These are phyloP conservation scores for Linnaemya vulpina DNA, from an alignment of 2,888 invertebrate genomes.

Conservation along the genomic window DNA sequence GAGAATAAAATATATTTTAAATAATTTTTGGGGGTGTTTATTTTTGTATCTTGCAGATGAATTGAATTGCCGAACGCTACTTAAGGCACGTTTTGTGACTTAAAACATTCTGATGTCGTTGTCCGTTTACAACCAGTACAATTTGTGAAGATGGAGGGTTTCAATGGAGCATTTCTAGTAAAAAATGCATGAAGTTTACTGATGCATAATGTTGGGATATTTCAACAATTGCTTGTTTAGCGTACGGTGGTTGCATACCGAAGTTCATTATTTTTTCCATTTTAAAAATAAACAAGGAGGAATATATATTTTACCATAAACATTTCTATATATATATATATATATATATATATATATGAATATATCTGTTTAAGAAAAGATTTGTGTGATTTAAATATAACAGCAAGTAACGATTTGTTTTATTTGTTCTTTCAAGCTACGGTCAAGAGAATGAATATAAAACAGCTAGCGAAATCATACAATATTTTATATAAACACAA, in stretches of 20 bases:
- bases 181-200: conserved; percentile 72
- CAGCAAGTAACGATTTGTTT: too few relatives aligned
- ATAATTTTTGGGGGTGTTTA: conserved; percentile 31
- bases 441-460: too few relatives aligned
- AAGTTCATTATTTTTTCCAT: not conserved
- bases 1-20: conserved; percentile 46
- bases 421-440: too few relatives aligned
- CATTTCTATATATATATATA: too few relatives aligned
- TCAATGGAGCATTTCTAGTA: conserved; percentile 68
- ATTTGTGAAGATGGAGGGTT: conserved; percentile 16
- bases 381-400: too few relatives aligned
- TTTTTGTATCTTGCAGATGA: conserved; percentile 43
- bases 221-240: conserved; percentile 8
- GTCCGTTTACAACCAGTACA: conserved; percentile 13
- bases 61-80: conserved; percentile 45
- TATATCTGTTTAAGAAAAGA: too few relatives aligned
- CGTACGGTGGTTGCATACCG: not conserved
- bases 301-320: too few relatives aligned
- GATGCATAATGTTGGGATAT: conserved; percentile 62
- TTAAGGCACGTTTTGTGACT: conserved; percentile 71
- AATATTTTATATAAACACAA: too few relatives aligned
- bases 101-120: conserved; percentile 40
- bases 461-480: too few relatives aligned
- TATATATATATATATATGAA: too few relatives aligned
- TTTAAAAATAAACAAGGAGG: too few relatives aligned